Evolutionary conservation across 2,797 vertebrate genomes (phyloP).

Genomic region (Malurus leucopterus): DNA sequence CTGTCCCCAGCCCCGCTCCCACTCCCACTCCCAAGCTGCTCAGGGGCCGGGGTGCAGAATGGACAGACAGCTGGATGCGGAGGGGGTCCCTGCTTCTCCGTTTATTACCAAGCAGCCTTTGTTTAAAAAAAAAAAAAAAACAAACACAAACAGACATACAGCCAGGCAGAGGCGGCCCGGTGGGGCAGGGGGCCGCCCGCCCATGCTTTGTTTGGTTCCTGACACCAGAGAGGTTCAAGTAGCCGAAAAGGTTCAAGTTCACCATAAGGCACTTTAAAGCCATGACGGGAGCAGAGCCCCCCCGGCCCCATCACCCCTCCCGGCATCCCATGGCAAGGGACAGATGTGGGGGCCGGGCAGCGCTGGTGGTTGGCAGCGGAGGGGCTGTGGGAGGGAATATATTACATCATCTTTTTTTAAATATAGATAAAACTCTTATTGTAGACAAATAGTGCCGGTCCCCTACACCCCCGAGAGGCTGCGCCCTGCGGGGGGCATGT

Average conservation of each 20-base stretch:
- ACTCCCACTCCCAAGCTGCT: not conserved
- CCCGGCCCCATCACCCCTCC: conserved; percentile 17
- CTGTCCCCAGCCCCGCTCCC: not conserved
- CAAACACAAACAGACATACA: conserved; percentile 20
- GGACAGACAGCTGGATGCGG: not conserved
- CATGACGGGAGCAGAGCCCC: not conserved
- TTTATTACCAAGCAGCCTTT: conserved; percentile 63
- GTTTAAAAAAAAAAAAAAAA: conserved; percentile 34
- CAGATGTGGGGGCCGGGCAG: not conserved
- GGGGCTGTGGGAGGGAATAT: conserved; percentile 32
- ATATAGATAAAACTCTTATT: conserved; percentile 57
- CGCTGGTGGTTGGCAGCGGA: conserved; percentile 23
- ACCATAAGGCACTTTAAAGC: conserved; percentile 61
- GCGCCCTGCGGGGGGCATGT: conserved; percentile 58
- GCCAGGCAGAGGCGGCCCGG: not conserved
- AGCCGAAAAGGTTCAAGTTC: conserved; percentile 61
- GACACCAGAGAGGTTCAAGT: conserved; percentile 68
- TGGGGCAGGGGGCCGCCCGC: not conserved
- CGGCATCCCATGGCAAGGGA: conserved; percentile 53
- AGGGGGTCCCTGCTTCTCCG: conserved; percentile 27
- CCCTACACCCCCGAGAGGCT: not conserved
- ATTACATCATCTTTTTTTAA: conserved; percentile 60
- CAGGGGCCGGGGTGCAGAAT: not conserved
- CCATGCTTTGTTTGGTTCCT: conserved; percentile 33
- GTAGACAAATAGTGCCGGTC: conserved; percentile 56